phyloP scores from a whole-genome alignment of 2,888 invertebrate species.

The Machimus rusticus region DNA sequence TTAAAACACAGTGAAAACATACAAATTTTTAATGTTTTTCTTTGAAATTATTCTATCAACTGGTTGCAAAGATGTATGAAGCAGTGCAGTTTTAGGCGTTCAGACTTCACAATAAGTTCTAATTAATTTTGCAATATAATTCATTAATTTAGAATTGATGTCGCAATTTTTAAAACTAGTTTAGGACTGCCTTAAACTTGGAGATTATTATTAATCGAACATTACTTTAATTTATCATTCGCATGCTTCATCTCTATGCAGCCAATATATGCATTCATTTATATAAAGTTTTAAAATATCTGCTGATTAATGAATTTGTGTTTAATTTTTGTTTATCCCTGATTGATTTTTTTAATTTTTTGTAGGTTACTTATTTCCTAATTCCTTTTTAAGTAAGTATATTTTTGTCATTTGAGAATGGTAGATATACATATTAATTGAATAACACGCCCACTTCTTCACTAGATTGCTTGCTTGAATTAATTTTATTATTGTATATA shows the following conservation, averaged over 20 bases:
- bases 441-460: background rate
- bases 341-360: conserved; percentile 58
- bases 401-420: conserved; percentile 24
- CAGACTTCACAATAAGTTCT: background rate
- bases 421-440: background rate
- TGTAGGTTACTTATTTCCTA: conserved; percentile 64
- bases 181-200: too few species aligned
- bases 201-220: too few species aligned
- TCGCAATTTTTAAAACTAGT: too few species aligned
- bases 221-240: background rate
- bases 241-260: background rate
- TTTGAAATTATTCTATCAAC: background rate
- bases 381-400: conserved; percentile 56
- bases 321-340: conserved; percentile 50
- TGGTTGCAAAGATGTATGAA: background rate
- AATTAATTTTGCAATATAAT: too few species aligned
- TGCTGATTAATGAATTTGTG: conserved; percentile 42
- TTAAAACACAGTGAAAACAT: background rate
- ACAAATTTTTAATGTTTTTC: background rate
- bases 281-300: background rate
- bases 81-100: background rate
- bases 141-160: too few species aligned
- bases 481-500: background rate
- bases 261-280: background rate
- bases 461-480: background rate